Base-by-base conservation (phyloP, 2,888 invertebrate genomes). In the Ptychoptera contaminata region DNA sequence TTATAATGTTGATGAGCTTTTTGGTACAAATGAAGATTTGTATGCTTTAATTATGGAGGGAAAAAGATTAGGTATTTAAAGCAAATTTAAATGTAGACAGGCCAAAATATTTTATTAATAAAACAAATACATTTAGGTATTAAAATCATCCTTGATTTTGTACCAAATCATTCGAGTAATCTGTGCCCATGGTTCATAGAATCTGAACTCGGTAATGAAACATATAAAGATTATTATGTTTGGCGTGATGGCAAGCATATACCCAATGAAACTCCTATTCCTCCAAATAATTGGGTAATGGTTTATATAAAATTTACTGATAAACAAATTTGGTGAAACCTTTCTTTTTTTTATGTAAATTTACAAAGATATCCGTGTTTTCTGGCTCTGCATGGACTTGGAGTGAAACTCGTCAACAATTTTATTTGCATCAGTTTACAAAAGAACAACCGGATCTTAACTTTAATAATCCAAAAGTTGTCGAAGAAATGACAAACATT, bases 161-260 rank as follows among this genome's bases (percentile, higher is more conserved):
- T 82, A 16, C 82, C 82, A 3, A 82, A 82, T 61, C 86, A 87
- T 54, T 74, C 79, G 1, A 86, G 86, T 49, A 76, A 84, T 55
- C 71, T 84, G 56, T 85, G 88, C 57, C 72, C 76, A 36, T 94
- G 93, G 93, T 94, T 94, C 59, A 62, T 71, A 46, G 73, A 76
- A 52, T 88, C 90, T 9, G 64, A 77, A 8, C 67, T 70, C 14
- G 67, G 69, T 8, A 70, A 73, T 42, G 67, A 72, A 0, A 72
- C 72, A 0, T 90, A 75, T 55, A 75, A 73, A 34, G 76, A 86
- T 53, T 86, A 73, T 57, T 88, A 85, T 58, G 62, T 85, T 0
- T 88, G 88, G 88, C 72, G 70, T 31, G 72, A 80, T 38, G 74
- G 73, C 1, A 57, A 58, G 16, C 53, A 57, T 1, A 67, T 66